Percentiles rank a stretch among this genome's conserved stretches.
These are phyloP conservation scores for Leptinotarsa defecta DNA, from an alignment of 1,140 invertebrate species.

Conservation along the genomic window DNA sequence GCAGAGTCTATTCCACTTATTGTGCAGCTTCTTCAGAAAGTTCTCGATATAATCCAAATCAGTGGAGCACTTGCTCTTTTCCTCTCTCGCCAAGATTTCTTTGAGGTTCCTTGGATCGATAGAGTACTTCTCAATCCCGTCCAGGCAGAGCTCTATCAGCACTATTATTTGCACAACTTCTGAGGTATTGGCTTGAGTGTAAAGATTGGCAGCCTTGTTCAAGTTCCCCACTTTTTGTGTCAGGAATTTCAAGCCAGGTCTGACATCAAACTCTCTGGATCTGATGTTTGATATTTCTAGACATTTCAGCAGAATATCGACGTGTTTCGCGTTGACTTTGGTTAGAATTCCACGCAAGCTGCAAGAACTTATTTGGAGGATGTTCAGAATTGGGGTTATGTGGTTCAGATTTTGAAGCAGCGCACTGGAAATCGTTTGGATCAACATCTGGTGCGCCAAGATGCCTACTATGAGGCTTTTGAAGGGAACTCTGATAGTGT, in stretches of 20 bases:
- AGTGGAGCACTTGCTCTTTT: constrained; percentile 62
- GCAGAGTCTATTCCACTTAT: constrained; percentile 52
- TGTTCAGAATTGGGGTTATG: constrained; percentile 64
- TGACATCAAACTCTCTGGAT: constrained; percentile 82
- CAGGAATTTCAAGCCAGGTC: constrained; percentile 90
- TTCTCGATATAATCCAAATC: constrained; percentile 60
- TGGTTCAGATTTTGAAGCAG: constrained; percentile 73
- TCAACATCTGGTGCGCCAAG: constrained; percentile 86
- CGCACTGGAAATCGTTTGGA: constrained; percentile 86
- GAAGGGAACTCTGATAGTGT: constrained; percentile 82
- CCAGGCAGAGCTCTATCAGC: constrained; percentile 78
- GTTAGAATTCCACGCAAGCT: constrained; percentile 61
- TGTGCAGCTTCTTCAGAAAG: constrained; percentile 52
- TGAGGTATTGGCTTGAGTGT: constrained; percentile 88
- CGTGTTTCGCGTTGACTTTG: constrained; percentile 62
- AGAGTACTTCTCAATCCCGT: constrained; percentile 65
- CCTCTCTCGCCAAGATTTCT: constrained; percentile 64
- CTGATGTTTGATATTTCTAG: constrained; percentile 80
- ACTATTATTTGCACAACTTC: constrained; percentile 90
- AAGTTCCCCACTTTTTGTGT: constrained; percentile 90
- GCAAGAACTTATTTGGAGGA: constrained; percentile 62
- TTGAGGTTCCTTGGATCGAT: constrained; percentile 69
- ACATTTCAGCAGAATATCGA: constrained; percentile 74
- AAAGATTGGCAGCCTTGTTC: constrained; percentile 87
- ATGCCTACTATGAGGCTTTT: constrained; percentile 85